Conservation (phyloP, 2,113 vertebrate genomes). For the Petromus typicus region DNA sequence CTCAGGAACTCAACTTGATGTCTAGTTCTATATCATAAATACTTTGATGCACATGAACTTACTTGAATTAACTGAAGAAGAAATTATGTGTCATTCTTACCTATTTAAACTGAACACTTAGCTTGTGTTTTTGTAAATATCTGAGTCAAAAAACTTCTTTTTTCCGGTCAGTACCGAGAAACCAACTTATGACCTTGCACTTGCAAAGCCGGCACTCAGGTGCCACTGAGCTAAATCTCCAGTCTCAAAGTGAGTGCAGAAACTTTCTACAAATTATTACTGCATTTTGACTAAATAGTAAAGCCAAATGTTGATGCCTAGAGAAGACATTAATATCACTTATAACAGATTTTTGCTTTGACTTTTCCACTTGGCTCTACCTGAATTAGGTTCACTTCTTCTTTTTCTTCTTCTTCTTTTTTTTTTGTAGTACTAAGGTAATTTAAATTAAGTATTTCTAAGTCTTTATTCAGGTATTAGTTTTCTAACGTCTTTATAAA, state of each 20-base stretch:
- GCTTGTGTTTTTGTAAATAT: neutral
- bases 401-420: neutral
- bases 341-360: neutral
- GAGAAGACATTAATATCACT: neutral
- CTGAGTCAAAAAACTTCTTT: neutral
- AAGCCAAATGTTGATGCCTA: neutral
- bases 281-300: neutral
- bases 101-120: neutral
- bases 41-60: neutral
- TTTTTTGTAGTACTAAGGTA: neutral
- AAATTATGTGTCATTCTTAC: neutral
- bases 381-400: neutral
- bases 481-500: neutral
- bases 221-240: too few species aligned
- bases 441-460: conserved; percentile 24
- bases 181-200: too few species aligned
- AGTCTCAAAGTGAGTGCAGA: too few species aligned
- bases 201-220: too few species aligned
- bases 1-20: neutral
- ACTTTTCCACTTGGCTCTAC: neutral
- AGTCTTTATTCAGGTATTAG: neutral
- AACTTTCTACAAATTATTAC: neutral
- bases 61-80: neutral
- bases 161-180: too few species aligned
- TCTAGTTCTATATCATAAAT: neutral